phyloP scores from a whole-genome alignment of 2,113 vertebrate genomes.

The Bungarus multicinctus region DNA sequence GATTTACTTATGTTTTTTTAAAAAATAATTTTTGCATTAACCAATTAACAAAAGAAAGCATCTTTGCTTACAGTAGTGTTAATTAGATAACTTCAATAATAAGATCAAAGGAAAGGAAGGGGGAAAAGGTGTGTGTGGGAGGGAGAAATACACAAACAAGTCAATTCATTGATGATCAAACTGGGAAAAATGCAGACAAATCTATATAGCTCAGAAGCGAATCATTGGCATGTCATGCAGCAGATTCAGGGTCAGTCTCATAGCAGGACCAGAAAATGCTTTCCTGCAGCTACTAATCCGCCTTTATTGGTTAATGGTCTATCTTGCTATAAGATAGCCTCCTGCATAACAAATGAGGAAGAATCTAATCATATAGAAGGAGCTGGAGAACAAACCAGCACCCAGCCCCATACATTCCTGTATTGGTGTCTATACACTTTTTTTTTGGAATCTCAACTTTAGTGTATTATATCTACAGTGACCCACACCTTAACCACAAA shows the following conservation, averaged over 20 bases:
- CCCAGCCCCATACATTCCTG: neutral
- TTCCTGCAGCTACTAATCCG: neutral
- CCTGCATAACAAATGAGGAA: neutral
- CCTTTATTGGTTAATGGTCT: neutral
- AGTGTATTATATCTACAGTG: conserved; percentile 1
- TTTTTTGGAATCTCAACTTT: too few species aligned
- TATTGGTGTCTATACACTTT: neutral
- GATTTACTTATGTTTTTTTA: neutral
- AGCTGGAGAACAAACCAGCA: neutral
- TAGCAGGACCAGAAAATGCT: neutral
- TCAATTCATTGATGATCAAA: neutral
- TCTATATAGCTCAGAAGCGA: neutral
- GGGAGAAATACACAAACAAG: neutral
- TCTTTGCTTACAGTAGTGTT: neutral
- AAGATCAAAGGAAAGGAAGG: neutral
- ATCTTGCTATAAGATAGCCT: neutral
- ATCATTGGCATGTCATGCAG: neutral
- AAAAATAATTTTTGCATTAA: neutral
- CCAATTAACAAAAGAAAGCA: neutral
- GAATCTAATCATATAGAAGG: neutral
- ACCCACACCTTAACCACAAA: neutral
- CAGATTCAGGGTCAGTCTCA: neutral
- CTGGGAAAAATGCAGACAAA: neutral
- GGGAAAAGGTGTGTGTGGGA: neutral
- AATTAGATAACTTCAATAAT: neutral